Evolutionary conservation across 2,113 vertebrate species (phyloP).

Genomic region (Elachura formosa): DNA sequence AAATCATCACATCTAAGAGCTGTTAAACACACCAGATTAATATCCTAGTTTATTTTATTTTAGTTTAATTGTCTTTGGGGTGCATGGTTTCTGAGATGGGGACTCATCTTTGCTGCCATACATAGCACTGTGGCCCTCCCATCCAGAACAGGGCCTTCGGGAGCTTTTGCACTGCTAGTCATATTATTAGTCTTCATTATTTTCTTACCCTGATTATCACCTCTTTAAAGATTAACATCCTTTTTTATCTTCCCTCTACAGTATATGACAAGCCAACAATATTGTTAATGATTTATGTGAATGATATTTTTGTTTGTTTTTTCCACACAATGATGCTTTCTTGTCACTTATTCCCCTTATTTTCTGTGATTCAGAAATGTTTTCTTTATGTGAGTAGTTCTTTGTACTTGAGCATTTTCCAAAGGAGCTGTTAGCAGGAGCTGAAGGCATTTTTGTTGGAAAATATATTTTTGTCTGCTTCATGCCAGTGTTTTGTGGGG

Average conservation of each 20-base stretch:
- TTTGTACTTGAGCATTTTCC: background rate
- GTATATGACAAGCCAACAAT: background rate
- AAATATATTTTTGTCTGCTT: background rate
- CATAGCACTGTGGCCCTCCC: background rate
- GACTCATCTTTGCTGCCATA: background rate
- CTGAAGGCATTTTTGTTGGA: background rate
- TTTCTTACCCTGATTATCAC: background rate
- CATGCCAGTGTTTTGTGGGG: background rate
- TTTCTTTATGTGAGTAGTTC: background rate
- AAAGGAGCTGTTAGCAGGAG: background rate
- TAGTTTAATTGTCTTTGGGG: background rate
- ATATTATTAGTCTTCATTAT: slow-evolving; percentile 1
- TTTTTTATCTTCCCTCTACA: background rate
- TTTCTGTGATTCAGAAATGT: background rate
- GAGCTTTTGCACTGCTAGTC: background rate
- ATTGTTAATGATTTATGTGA: background rate
- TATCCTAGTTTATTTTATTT: background rate
- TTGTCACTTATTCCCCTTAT: background rate
- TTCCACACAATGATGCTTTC: background rate
- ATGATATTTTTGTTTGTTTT: background rate
- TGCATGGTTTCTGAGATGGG: background rate
- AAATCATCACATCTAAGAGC: background rate
- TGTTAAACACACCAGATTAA: background rate
- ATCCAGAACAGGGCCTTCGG: background rate
- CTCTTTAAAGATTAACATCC: background rate